phyloP scores from a whole-genome alignment of 2,113 vertebrate genomes.

The Hippocampus comes region DNA sequence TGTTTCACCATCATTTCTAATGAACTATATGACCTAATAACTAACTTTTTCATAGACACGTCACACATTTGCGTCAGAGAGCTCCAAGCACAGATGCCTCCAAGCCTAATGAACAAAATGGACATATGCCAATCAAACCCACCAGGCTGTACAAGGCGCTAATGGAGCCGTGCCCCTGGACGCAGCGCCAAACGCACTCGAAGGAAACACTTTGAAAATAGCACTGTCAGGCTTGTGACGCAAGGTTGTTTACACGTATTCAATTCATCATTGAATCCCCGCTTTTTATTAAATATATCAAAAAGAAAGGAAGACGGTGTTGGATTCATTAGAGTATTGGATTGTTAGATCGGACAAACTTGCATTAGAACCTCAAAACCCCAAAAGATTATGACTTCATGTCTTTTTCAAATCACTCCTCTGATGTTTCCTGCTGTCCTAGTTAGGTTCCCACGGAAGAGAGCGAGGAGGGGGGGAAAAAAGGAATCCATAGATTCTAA shows the following conservation, averaged over 20 bases:
- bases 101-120: not conserved
- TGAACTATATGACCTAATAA: too few species aligned
- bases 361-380: not conserved
- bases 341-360: not conserved
- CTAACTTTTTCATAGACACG: not conserved
- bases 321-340: not conserved
- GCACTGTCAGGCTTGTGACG: not conserved
- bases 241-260: not conserved
- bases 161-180: not conserved
- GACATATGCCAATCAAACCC: not conserved
- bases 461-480: not conserved
- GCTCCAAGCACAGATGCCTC: not conserved
- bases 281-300: not conserved
- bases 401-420: conserved; percentile 3
- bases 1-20: too few species aligned
- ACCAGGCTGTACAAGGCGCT: not conserved
- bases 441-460: not conserved
- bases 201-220: not conserved
- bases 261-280: not conserved
- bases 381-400: not conserved
- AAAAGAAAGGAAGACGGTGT: not conserved
- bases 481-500: not conserved
- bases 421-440: not conserved
- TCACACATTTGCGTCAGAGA: not conserved
- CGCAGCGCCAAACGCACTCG: not conserved